Base-by-base conservation (phyloP, 1,140 invertebrate species). In the Scaptodrosophila lebanonensis region DNA sequence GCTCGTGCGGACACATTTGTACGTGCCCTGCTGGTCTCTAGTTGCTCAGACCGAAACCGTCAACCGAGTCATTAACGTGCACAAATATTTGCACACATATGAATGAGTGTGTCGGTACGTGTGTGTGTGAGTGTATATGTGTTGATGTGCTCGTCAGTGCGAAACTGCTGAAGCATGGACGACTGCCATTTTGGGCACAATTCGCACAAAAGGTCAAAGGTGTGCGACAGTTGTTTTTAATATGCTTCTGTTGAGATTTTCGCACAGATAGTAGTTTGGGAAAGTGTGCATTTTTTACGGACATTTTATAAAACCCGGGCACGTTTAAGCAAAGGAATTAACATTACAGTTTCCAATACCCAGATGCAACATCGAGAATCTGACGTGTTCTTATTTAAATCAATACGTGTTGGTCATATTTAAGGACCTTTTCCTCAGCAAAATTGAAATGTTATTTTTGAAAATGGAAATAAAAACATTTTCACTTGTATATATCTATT, bases 51-150 rank as follows among this genome's bases (percentile, higher is more conserved):
- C 16, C 43, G 48, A 32, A 36, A 44, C 54, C 39, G 65, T 57
- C 57, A 30, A 61, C 36, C 64, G 72, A 77, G 64, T 77, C 72
- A 77, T 77, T 77, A 79, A 68, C 68, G 72, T 68, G 64, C 17
- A 51, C 72, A 72, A 77, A 77, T 79, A 79, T 77, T 79, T 73
- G 64, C 49, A 40, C 40, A 38, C 30, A 17, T 66, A 17, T 57
- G 43, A 29, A 45, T 29, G 36, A 15, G 48, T 56, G 60, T 51
- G 42, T 38, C 12, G 8, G 12, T 18, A 16, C 20, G 30, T 38
- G 20, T 51, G 15, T 16, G 32, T 39, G 17, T 48, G 16, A 32
- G 48, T 43, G 11, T 40, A 15, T 43, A 43, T 45, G 43, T 32
- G 50, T 65, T 16, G 3, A 54, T 68, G 45, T 42, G 38, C 33